These are phyloP conservation scores for Philonicus albiceps DNA, from an alignment of 2,888 invertebrate species.

Conservation along the genomic window DNA sequence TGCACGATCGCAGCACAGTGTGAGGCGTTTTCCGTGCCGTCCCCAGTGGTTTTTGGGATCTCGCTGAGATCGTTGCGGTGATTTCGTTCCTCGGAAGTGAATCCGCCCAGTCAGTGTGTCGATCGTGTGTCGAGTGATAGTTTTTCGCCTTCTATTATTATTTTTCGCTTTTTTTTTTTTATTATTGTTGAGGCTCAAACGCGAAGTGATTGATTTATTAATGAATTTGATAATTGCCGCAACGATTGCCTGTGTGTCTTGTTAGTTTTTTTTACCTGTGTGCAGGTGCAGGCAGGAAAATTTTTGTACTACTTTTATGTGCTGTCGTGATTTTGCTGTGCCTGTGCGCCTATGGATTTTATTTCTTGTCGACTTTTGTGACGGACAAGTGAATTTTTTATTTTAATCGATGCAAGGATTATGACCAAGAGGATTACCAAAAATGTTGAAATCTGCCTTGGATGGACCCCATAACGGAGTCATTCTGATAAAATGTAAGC, in stretches of 20 bases:
- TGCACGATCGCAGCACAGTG: neutral
- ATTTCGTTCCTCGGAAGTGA: conserved; percentile 5
- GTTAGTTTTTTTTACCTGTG: neutral
- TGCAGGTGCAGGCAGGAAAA: neutral
- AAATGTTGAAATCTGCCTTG: conserved; percentile 59
- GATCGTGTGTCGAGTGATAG: conserved; percentile 24
- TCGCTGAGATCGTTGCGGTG: neutral
- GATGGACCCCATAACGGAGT: conserved; percentile 58
- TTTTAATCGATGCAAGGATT: conserved; percentile 41
- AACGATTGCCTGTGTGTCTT: neutral
- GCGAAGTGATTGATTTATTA: neutral
- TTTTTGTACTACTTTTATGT: neutral
- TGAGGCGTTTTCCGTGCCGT: neutral
- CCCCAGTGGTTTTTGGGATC: conserved; percentile 20
- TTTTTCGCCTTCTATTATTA: neutral
- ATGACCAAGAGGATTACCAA: conserved; percentile 50
- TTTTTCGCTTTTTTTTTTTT: neutral
- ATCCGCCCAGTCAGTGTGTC: conserved; percentile 35
- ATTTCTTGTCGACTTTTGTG: conserved; percentile 5
- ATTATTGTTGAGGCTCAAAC: neutral
- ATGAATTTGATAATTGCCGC: neutral
- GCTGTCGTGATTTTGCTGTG: neutral
- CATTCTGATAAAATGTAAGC: conserved; percentile 60
- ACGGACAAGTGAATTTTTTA: conserved; percentile 16
- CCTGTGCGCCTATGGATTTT: neutral